Evolutionary conservation across 1,140 invertebrate genomes (phyloP).

Genomic region (Zaprionus ghesquierei): DNA sequence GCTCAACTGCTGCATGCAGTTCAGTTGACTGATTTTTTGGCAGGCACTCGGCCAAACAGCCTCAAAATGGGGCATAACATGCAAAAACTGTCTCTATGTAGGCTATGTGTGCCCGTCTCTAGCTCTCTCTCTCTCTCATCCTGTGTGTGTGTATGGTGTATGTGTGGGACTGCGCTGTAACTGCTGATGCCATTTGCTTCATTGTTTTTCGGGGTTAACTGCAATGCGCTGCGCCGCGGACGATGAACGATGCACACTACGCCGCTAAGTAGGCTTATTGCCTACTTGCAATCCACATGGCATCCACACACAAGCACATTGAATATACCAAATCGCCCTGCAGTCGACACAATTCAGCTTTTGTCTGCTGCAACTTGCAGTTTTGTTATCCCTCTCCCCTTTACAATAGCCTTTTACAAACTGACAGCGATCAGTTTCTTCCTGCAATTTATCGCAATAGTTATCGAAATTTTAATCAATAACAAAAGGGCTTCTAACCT

Average conservation of each 20-base stretch:
- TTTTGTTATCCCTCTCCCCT: background rate
- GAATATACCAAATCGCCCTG: background rate
- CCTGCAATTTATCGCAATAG: background rate
- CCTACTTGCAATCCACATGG: constrained; percentile 23
- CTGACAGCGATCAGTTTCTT: background rate
- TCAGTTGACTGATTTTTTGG: constrained; percentile 56
- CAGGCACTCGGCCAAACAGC: constrained; percentile 32
- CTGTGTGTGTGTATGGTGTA: constrained; percentile 16
- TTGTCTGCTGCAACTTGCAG: background rate
- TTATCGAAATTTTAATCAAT: too few species aligned
- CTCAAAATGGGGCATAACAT: constrained; percentile 63
- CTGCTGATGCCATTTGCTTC: constrained; percentile 56
- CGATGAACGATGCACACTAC: too few species aligned
- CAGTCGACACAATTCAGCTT: background rate
- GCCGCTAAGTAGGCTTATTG: constrained; percentile 5
- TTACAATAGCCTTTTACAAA: too few species aligned
- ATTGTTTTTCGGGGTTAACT: constrained; percentile 78
- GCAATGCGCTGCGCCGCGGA: constrained; percentile 70
- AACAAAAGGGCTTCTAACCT: too few species aligned
- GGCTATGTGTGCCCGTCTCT: background rate
- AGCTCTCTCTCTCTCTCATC: too few species aligned
- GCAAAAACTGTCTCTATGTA: constrained; percentile 13
- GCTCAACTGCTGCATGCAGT: constrained; percentile 55
- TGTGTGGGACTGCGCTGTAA: too few species aligned
- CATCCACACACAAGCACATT: constrained; percentile 2